Conservation (phyloP, 2,113 vertebrate species). For the Muscicapa adusta region DNA sequence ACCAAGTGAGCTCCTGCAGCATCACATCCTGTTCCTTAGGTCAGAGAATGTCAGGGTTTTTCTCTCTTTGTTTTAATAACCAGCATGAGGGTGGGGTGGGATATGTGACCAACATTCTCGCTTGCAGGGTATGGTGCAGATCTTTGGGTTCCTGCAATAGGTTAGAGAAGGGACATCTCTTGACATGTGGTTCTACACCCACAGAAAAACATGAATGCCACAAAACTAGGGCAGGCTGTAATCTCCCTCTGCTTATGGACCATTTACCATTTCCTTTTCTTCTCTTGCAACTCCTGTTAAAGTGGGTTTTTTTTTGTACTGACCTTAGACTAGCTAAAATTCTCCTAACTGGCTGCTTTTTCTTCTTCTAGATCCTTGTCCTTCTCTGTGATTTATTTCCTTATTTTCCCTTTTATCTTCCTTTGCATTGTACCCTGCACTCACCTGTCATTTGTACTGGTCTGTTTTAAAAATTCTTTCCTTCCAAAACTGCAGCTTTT, state of each 20-base stretch:
- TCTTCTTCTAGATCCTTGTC: background rate
- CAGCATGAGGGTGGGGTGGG: rapidly evolving
- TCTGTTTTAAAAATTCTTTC: background rate
- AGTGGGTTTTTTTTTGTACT: background rate
- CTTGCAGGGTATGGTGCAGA: background rate
- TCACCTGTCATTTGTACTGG: background rate
- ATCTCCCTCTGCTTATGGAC: background rate
- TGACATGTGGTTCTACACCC: background rate
- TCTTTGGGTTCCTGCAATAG: background rate
- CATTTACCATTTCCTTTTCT: background rate
- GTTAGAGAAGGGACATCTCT: background rate
- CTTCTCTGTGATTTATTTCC: background rate
- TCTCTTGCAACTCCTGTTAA: background rate
- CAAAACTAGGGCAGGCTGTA: background rate
- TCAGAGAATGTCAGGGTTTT: background rate
- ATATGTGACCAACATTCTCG: background rate
- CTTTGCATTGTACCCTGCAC: background rate
- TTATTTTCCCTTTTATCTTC: background rate
- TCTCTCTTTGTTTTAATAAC: background rate
- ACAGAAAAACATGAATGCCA: background rate
- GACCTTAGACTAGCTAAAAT: background rate
- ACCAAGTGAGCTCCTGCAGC: background rate
- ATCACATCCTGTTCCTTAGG: background rate
- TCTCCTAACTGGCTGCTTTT: background rate
- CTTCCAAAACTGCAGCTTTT: background rate